phyloP scores from a whole-genome alignment of 2,113 vertebrate species.

The Erinaceus europaeus region DNA sequence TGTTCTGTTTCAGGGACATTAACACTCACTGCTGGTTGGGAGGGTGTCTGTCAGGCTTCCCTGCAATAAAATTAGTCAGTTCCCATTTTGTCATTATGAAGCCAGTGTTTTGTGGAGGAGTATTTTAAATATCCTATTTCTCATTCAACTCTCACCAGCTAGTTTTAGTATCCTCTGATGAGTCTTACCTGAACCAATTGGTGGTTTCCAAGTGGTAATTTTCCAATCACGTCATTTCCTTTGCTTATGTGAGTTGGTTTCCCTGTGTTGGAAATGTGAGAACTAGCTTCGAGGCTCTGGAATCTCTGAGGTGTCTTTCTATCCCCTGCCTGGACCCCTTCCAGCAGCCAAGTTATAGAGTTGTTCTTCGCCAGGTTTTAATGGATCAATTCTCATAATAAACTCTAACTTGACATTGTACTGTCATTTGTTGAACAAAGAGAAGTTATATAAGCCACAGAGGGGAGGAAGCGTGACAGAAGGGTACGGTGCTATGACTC shows the following conservation, averaged over 20 bases:
- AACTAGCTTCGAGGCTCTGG: too few species aligned
- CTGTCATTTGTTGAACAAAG: neutral
- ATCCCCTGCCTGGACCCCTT: too few species aligned
- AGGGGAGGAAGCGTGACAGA: neutral
- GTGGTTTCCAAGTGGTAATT: neutral
- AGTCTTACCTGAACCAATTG: neutral
- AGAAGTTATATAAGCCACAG: neutral
- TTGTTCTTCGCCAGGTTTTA: neutral
- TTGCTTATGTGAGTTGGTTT: neutral
- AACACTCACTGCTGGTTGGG: neutral
- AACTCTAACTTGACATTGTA: neutral
- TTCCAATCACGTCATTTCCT: neutral
- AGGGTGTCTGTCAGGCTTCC: neutral
- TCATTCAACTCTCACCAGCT: neutral
- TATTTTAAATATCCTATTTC: neutral
- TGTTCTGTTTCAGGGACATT: neutral
- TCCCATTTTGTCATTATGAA: neutral
- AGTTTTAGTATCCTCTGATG: slow-evolving; percentile 4
- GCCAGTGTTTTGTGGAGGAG: too few species aligned
- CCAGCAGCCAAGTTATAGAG: neutral
- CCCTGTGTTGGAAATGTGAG: too few species aligned
- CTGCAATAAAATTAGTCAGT: neutral
- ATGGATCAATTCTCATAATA: neutral
- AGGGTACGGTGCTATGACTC: neutral
- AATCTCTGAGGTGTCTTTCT: too few species aligned